Percentiles rank a stretch among this genome's conserved stretches.
Evolutionary conservation across 2,797 vertebrate genomes (phyloP).

Genomic region (Okamejei kenojei): DNA sequence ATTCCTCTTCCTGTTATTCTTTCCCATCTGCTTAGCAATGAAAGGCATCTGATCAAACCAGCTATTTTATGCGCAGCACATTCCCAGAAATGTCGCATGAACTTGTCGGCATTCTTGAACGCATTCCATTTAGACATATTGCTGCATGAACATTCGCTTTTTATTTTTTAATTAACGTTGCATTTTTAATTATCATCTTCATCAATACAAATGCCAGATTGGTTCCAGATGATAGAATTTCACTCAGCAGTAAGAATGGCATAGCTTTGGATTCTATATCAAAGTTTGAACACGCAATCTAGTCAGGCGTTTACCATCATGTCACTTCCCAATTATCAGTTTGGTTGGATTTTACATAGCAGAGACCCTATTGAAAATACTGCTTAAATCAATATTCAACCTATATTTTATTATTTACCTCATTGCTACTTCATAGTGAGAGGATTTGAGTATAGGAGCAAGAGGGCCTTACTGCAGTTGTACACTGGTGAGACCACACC

Average conservation of each 20-base stretch:
- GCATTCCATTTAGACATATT: background rate
- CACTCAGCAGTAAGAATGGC: background rate
- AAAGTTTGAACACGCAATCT: background rate
- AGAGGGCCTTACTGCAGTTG: too few relatives aligned
- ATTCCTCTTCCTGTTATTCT: background rate
- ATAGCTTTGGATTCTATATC: background rate
- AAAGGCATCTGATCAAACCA: background rate
- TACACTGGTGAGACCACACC: too few relatives aligned
- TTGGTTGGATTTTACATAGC: background rate
- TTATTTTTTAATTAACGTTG: background rate
- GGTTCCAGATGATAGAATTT: background rate
- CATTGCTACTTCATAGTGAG: background rate
- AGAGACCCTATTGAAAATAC: background rate
- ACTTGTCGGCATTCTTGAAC: background rate
- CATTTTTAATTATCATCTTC: background rate
- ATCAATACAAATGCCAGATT: background rate
- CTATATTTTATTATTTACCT: background rate
- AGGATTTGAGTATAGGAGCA: too few relatives aligned
- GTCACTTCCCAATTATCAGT: background rate
- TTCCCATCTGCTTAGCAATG: background rate
- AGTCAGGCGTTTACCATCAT: background rate
- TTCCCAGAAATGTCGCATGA: background rate
- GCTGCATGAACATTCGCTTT: background rate
- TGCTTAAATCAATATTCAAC: background rate
- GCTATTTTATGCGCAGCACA: background rate